A percentile compares a stretch with the other conserved stretches of the same genome.
These are phyloP conservation scores for Melanostoma scalare DNA, from an alignment of 2,888 invertebrate species.

Conservation along the genomic window DNA sequence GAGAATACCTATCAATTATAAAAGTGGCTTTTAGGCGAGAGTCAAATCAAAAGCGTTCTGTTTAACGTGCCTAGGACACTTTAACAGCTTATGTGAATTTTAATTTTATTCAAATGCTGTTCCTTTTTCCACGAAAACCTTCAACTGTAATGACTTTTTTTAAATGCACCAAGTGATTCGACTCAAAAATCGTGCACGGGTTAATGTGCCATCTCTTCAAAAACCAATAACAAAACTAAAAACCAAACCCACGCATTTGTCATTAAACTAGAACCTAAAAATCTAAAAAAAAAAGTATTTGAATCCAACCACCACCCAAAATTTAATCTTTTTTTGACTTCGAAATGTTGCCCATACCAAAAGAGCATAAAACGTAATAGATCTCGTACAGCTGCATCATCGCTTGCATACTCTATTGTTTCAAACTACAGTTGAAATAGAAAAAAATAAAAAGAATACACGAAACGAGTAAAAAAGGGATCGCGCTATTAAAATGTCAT, in stretches of 20 bases:
- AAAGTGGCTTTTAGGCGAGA: no score
- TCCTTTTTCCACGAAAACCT: conserved; percentile 33
- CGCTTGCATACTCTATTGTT: conserved; percentile 44
- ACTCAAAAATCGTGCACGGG: conserved; percentile 36
- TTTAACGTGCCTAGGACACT: no score
- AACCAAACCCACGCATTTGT: conserved; percentile 58
- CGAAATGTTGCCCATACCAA: conserved; percentile 15
- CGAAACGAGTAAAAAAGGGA: conserved; percentile 41
- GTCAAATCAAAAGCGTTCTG: no score
- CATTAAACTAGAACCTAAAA: conserved; percentile 43
- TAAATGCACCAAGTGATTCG: conserved; percentile 34
- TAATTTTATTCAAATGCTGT: conserved; percentile 1
- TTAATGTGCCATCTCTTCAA: conserved; percentile 28
- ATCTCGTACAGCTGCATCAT: conserved; percentile 7
- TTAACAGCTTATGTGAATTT: neutral
- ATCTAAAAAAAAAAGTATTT: conserved; percentile 10
- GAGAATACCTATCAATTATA: no score
- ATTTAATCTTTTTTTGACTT: conserved; percentile 20
- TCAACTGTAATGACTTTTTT: conserved; percentile 11
- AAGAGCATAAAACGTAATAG: neutral
- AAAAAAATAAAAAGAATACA: neutral
- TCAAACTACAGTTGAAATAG: conserved; percentile 15
- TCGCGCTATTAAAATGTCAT: conserved; percentile 70
- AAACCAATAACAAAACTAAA: conserved; percentile 40
- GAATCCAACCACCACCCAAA: conserved; percentile 60